A percentile compares a stretch with the other conserved stretches of the same genome.
phyloP scores from a whole-genome alignment of 2,888 invertebrate genomes.

The Drosophila testacea region DNA sequence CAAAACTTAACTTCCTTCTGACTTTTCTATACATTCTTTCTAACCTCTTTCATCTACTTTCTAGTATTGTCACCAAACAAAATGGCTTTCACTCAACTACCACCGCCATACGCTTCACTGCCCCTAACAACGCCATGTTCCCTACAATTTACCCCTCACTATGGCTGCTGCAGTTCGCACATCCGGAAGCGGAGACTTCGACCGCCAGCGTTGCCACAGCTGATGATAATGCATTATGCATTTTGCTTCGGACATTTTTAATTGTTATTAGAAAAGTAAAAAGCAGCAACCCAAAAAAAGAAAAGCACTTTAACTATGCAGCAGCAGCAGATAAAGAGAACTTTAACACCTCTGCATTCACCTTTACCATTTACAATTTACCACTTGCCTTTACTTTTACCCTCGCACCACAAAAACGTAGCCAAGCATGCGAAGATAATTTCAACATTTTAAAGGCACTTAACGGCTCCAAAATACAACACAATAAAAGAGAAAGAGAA shows the following conservation, averaged over 20 bases:
- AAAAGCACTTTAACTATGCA: conserved; percentile 50
- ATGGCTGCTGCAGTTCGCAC: conserved; percentile 51
- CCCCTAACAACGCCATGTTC: conserved; percentile 50
- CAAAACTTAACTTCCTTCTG: background rate
- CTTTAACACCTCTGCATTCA: conserved; percentile 51
- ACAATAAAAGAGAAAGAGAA: conserved; percentile 4
- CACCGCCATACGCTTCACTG: conserved; percentile 53
- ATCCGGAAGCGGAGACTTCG: conserved; percentile 40
- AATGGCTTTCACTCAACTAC: conserved; percentile 45
- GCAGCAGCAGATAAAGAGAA: conserved; percentile 24
- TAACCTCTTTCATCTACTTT: conserved; percentile 16
- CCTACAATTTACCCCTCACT: background rate
- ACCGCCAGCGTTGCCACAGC: conserved; percentile 63
- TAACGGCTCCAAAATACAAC: conserved; percentile 53
- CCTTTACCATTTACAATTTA: conserved; percentile 58
- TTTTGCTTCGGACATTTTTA: conserved; percentile 56
- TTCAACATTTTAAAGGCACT: conserved; percentile 72
- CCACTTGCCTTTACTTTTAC: conserved; percentile 48
- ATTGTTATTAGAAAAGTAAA: conserved; percentile 58
- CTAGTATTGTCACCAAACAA: conserved; percentile 32
- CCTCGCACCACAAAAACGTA: conserved; percentile 44
- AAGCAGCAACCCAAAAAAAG: conserved; percentile 22
- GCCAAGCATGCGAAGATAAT: conserved; percentile 73
- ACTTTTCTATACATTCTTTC: background rate
- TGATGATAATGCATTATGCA: conserved; percentile 77